These are phyloP conservation scores for Dicerorhinus sumatrensis DNA, from an alignment of 2,113 vertebrate species.

Conservation along the genomic window DNA sequence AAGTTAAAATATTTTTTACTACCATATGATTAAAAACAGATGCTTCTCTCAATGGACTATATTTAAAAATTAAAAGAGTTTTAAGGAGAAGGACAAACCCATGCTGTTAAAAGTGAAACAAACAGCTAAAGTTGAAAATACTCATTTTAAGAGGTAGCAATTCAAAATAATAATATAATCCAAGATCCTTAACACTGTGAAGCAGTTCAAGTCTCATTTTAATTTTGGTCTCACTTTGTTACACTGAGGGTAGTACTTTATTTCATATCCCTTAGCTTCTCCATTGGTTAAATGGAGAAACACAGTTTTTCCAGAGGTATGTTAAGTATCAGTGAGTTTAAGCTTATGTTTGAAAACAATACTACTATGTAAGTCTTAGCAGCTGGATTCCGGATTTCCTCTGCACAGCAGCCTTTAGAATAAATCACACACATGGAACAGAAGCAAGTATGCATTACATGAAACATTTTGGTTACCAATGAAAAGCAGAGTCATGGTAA, in stretches of 20 bases:
- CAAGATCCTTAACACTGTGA: conserved; percentile 3
- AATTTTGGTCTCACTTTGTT: conserved; percentile 49
- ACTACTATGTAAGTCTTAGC: not conserved
- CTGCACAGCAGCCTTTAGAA: not conserved
- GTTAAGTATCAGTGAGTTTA: conserved; percentile 51
- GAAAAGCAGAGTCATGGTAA: not conserved
- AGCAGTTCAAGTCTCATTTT: conserved; percentile 23
- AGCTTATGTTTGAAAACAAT: conserved; percentile 32
- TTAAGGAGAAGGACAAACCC: conserved; percentile 28
- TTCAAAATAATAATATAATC: conserved; percentile 54
- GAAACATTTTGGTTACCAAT: conserved; percentile 10
- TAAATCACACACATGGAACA: conserved; percentile 20
- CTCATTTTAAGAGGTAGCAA: conserved; percentile 25
- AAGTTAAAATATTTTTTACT: conserved; percentile 59
- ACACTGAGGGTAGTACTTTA: not conserved
- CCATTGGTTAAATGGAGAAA: conserved; percentile 1
- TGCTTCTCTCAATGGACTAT: conserved; percentile 41
- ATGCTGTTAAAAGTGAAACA: conserved; percentile 15
- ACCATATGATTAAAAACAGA: conserved; percentile 40
- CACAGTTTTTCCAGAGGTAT: not conserved
- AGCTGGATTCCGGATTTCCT: conserved; percentile 42
- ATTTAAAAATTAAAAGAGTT: conserved; percentile 47
- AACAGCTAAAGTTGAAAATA: conserved; percentile 33
- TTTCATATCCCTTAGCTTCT: conserved; percentile 15
- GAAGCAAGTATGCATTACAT: not conserved